Percentiles rank a stretch among this genome's conserved stretches.
These are phyloP conservation scores for Corvus hawaiiensis DNA, from an alignment of 2,113 vertebrate species.

Conservation along the genomic window DNA sequence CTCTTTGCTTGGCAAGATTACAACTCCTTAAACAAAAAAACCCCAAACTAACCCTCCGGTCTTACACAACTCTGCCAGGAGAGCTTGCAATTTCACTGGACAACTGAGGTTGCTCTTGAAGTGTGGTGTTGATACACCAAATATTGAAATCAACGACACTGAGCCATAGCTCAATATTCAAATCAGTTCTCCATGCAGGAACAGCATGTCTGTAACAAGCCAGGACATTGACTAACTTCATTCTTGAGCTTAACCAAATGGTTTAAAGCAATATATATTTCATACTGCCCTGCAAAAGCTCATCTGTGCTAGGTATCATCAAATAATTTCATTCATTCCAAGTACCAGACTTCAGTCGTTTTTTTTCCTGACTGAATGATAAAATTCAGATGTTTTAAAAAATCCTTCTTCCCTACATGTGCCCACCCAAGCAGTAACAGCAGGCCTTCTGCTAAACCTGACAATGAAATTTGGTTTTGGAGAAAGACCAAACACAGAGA, in stretches of 20 bases:
- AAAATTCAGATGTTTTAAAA: constrained; percentile 32
- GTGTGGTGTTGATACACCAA: not conserved
- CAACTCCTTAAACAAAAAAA: not conserved
- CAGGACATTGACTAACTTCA: not conserved
- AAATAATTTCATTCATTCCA: not conserved
- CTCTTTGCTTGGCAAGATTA: not conserved
- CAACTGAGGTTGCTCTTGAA: constrained; percentile 19
- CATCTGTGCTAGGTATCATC: not conserved
- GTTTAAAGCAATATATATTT: not conserved
- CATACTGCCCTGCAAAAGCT: not conserved
- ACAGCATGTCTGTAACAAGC: not conserved
- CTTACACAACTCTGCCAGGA: constrained; percentile 24
- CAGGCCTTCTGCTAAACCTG: constrained; percentile 30
- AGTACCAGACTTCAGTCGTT: not conserved
- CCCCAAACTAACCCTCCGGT: not conserved
- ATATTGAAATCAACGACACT: constrained; percentile 23
- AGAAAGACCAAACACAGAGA: not conserved
- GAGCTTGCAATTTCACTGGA: constrained; percentile 22
- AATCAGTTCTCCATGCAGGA: not conserved
- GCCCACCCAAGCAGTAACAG: constrained; percentile 29
- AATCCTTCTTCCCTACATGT: not conserved
- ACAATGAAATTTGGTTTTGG: not conserved
- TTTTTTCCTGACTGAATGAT: not conserved
- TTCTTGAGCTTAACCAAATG: constrained; percentile 14
- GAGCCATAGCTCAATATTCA: constrained; percentile 24